These are phyloP conservation scores for Pitangus sulphuratus DNA, from an alignment of 2,797 vertebrate genomes.

Conservation along the genomic window DNA sequence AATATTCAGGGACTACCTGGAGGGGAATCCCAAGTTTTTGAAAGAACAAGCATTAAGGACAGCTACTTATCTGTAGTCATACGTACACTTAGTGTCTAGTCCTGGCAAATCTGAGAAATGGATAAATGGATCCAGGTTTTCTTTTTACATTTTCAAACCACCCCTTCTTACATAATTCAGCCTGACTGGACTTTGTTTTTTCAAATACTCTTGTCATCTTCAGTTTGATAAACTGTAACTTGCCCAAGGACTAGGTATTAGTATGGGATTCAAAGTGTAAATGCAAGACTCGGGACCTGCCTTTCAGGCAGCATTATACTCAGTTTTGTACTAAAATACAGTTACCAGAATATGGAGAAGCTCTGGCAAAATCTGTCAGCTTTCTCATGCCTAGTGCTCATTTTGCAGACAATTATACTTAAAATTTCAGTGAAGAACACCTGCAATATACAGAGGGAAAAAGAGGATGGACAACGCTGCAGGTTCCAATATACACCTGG, in stretches of 20 bases:
- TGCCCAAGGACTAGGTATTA: not conserved
- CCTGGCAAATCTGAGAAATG: not conserved
- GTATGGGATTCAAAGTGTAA: not conserved
- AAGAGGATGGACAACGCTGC: rapidly evolving
- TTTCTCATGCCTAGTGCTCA: rapidly evolving
- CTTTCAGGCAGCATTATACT: not conserved
- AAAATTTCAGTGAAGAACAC: not conserved
- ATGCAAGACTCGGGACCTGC: not conserved
- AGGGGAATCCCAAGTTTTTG: not conserved
- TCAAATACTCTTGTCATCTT: not conserved
- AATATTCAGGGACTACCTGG: rapidly evolving
- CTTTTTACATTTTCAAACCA: not conserved
- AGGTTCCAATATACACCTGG: not conserved
- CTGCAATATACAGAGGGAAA: not conserved
- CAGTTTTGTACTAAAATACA: not conserved
- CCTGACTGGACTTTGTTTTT: not conserved
- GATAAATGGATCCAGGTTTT: not conserved
- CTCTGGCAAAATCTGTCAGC: not conserved
- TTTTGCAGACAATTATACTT: not conserved
- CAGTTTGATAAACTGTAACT: not conserved
- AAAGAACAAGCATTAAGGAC: not conserved
- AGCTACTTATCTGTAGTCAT: not conserved
- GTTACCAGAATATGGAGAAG: not conserved
- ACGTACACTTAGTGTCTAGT: no score
- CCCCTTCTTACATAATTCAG: not conserved